Evolutionary conservation across 2,888 invertebrate genomes (phyloP), one percentile per base, ranked within the genome.

Genomic region (Scaptomyza caliginosa): DNA sequence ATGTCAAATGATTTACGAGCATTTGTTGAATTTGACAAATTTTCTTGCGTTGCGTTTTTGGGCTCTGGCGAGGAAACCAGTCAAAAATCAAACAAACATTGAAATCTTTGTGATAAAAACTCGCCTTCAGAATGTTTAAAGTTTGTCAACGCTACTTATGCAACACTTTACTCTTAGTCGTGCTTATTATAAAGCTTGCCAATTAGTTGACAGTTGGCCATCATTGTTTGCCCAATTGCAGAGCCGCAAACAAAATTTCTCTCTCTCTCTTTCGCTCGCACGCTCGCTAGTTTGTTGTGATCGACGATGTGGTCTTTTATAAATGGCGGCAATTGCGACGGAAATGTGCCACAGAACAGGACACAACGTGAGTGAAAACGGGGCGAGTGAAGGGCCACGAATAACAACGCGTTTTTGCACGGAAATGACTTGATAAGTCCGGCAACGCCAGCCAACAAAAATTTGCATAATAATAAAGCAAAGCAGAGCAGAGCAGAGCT

Each of bases 371-470:
- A 16, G 16, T 17, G 13, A 4, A 1, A 19, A 10, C 3, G 13
- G 0, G 11, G 0, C 13, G 17, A 5, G 4, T 4, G n/a, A 4
- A 23, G 23, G 7, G 40, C n/a, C n/a, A 4, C 4, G 46, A 19
- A 62, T 39, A 43, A 59, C 65, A 56, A 54, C 65, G 65, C 78
- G 62, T 74, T 87, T 81, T 85, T 68, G 68, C 64, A 64, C 86
- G 86, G 88, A 88, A 88, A 86, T 86, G 80, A 88, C 80, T 88
- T 86, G 88, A 86, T 88, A 74, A 76, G 86, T 64, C 68, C 46
- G 64, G 57, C 68, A 54, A 64, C 32, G 38, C 56, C 65, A 38
- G 19, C 19, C 21, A 21, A 13, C 21, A 50, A 66, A 75, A 73
- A 79, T 83, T 83, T 86, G 86, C 83, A 83, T 83, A 88, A 82